Conservation (phyloP, 30 jellyfish, hydroid and myxozoan genomes). For the Aurelia coerulea region DNA sequence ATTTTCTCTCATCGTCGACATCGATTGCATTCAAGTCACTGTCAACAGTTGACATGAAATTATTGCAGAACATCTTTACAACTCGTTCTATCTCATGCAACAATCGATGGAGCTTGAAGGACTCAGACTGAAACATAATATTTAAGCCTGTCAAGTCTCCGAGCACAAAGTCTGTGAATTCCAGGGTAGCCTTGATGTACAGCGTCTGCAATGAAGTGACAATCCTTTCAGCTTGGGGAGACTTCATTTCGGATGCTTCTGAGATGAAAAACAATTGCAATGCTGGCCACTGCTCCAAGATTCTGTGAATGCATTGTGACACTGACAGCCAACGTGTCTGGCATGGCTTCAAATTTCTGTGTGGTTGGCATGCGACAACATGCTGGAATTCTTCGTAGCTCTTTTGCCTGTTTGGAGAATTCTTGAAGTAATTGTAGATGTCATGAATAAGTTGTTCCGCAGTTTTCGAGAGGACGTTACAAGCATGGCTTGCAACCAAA, state of each 20-base stretch:
- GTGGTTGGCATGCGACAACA: constrained; percentile 32
- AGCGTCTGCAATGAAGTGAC: constrained; percentile 31
- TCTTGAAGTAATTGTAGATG: too few relatives aligned
- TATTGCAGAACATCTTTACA: constrained; percentile 11
- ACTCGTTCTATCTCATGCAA: constrained; percentile 43
- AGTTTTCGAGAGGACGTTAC: too few relatives aligned
- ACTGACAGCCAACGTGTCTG: constrained; percentile 38
- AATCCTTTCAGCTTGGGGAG: constrained; percentile 44
- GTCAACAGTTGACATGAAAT: constrained; percentile 22
- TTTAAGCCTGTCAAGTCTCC: constrained; percentile 49
- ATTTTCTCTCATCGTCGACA: constrained; percentile 50
- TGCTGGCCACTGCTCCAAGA: constrained; percentile 63
- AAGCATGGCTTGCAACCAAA: too few relatives aligned
- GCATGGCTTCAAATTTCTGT: constrained; percentile 28
- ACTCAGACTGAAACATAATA: constrained; percentile 35
- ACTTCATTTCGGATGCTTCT: constrained; percentile 29
- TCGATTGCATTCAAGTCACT: background rate
- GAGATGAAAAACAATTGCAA: constrained; percentile 36
- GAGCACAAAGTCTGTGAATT: constrained; percentile 34
- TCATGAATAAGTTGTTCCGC: too few relatives aligned
- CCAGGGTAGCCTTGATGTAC: constrained; percentile 54
- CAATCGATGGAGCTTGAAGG: constrained; percentile 22
- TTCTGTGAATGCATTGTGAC: constrained; percentile 21
- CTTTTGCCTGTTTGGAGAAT: too few relatives aligned
- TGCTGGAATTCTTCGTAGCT: constrained; percentile 44